Conservation (phyloP, 2,797 vertebrate species). For the Scolopax bukidnonensis region DNA sequence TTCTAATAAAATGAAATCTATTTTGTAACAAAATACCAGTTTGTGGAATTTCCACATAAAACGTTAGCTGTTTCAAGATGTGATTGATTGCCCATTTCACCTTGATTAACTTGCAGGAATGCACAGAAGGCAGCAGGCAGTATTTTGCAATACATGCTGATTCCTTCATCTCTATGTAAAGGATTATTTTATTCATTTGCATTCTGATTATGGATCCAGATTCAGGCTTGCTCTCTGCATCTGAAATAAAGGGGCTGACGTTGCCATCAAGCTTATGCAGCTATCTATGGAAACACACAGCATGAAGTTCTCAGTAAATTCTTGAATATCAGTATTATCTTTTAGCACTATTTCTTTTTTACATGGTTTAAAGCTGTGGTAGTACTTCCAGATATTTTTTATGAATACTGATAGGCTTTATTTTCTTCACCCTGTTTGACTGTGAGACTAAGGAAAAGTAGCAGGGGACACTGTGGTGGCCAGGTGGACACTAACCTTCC, state of each 20-base stretch:
- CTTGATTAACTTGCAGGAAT: constrained; percentile 39
- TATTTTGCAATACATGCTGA: background rate
- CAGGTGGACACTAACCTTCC: background rate
- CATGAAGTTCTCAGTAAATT: background rate
- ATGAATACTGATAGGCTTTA: background rate
- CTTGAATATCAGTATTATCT: background rate
- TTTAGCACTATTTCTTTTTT: background rate
- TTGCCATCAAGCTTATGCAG: background rate
- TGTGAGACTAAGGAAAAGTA: background rate
- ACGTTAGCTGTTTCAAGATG: background rate
- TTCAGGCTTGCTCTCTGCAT: background rate
- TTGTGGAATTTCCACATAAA: background rate
- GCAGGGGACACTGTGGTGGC: background rate
- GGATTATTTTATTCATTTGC: constrained; percentile 27
- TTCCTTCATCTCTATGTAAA: background rate
- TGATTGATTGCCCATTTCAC: constrained; percentile 1
- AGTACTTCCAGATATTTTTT: background rate
- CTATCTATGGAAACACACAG: background rate
- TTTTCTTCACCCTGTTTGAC: background rate
- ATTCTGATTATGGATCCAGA: background rate
- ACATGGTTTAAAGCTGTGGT: background rate
- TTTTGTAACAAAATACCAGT: background rate
- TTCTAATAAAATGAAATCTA: background rate
- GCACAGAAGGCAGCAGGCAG: background rate
- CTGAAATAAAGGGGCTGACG: background rate